Conservation (phyloP, 1,140 invertebrate species). For the Phthorimaea operculella region DNA sequence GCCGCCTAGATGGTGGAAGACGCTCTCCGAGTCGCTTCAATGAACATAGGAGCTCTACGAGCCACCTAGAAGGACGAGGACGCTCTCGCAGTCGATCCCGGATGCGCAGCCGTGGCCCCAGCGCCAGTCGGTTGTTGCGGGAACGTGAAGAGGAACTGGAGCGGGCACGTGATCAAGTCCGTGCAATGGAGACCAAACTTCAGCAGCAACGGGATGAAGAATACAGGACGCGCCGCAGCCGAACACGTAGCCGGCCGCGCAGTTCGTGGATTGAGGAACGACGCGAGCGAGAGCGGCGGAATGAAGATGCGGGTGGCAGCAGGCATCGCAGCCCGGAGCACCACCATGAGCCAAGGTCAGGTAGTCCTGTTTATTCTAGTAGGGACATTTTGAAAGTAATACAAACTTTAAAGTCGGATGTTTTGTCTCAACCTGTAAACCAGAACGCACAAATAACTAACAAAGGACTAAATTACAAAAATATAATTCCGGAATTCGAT, state of each 20-base stretch:
- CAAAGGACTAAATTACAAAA: conserved; percentile 10
- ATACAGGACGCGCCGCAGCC: background rate
- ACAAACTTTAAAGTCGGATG: background rate
- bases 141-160: background rate
- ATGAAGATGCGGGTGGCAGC: no score
- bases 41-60: no score
- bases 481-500: conserved; percentile 13
- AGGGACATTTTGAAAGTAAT: conserved; percentile 7
- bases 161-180: background rate
- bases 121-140: background rate
- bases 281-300: background rate
- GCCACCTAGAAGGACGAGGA: no score
- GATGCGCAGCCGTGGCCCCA: background rate
- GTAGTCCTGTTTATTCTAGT: conserved; percentile 11
- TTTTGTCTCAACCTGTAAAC: conserved; percentile 5
- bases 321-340: background rate
- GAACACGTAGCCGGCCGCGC: background rate
- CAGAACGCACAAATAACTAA: background rate
- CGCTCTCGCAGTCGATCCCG: background rate
- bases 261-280: background rate
- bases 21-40: background rate
- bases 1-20: background rate
- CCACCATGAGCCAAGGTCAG: conserved; percentile 3
- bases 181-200: background rate
- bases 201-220: background rate